Evolutionary conservation across 2,113 vertebrate genomes (phyloP).

Genomic region (Callipepla californica): DNA sequence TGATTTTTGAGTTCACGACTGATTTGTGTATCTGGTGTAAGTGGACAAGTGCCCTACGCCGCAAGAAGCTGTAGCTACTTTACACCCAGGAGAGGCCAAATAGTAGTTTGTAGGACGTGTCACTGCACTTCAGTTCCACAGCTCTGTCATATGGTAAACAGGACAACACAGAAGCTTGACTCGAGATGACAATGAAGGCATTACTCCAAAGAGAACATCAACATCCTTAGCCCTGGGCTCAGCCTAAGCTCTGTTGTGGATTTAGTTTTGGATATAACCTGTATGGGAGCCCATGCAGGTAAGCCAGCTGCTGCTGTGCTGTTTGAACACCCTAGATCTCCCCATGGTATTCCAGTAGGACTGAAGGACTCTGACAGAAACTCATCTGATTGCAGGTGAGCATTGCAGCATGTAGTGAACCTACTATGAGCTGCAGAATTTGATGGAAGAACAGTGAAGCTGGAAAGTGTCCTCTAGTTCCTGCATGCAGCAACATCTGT

Average conservation of each 20-base stretch:
- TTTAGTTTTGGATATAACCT: background rate
- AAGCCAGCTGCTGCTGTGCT: background rate
- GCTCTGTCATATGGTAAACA: background rate
- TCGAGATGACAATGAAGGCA: background rate
- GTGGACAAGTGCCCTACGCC: background rate
- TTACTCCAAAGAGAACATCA: background rate
- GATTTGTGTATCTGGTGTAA: background rate
- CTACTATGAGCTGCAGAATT: background rate
- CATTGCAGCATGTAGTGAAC: rapidly evolving
- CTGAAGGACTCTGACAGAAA: background rate
- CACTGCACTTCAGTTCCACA: background rate
- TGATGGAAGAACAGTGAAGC: background rate
- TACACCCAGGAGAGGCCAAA: background rate
- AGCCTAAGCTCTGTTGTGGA: background rate
- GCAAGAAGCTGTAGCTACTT: background rate
- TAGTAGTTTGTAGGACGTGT: background rate
- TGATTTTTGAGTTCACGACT: background rate
- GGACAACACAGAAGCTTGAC: background rate
- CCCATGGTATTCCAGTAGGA: background rate
- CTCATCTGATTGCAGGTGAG: background rate
- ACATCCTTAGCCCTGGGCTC: background rate
- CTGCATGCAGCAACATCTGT: background rate
- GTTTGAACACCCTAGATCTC: background rate
- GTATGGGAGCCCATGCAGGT: background rate
- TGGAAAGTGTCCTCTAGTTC: background rate